Conservation (phyloP, 2,888 invertebrate genomes). For the Agriotes lineatus region DNA sequence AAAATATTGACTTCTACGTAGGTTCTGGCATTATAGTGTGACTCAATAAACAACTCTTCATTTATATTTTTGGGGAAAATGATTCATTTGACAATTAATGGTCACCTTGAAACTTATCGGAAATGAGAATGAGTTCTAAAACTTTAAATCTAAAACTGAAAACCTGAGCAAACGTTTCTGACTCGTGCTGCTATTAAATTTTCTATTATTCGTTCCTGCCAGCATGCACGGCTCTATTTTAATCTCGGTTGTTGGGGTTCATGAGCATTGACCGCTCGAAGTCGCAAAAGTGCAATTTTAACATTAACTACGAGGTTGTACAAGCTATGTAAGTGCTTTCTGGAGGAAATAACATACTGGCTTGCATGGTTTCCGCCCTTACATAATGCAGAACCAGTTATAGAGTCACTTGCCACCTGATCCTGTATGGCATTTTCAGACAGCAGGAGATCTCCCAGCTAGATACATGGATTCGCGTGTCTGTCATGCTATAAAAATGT, state of each 20-base stretch:
- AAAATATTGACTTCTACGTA: too few relatives aligned
- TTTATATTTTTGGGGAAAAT: too few relatives aligned
- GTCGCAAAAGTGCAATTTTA: conserved; percentile 25
- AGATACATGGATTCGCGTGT: not conserved
- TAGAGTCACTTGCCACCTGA: conserved; percentile 14
- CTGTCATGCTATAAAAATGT: too few relatives aligned
- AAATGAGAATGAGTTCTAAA: too few relatives aligned
- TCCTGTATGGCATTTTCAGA: not conserved
- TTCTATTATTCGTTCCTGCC: too few relatives aligned
- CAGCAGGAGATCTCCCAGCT: conserved; percentile 2
- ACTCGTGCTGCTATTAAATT: too few relatives aligned
- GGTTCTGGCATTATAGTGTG: too few relatives aligned
- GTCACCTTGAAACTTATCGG: too few relatives aligned
- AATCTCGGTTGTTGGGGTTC: not conserved
- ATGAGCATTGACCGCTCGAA: conserved; percentile 28
- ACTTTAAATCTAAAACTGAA: too few relatives aligned
- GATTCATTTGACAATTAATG: too few relatives aligned
- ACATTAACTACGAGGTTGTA: conserved; percentile 1
- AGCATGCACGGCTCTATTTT: conserved; percentile 8
- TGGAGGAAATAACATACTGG: conserved; percentile 8
- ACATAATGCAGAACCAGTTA: conserved; percentile 16
- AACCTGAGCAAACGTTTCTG: too few relatives aligned
- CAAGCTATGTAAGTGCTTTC: not conserved
- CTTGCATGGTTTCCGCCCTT: conserved; percentile 13
- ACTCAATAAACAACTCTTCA: too few relatives aligned